These are phyloP conservation scores for Garrulus glandarius DNA, from an alignment of 2,797 vertebrate species.

Conservation along the genomic window DNA sequence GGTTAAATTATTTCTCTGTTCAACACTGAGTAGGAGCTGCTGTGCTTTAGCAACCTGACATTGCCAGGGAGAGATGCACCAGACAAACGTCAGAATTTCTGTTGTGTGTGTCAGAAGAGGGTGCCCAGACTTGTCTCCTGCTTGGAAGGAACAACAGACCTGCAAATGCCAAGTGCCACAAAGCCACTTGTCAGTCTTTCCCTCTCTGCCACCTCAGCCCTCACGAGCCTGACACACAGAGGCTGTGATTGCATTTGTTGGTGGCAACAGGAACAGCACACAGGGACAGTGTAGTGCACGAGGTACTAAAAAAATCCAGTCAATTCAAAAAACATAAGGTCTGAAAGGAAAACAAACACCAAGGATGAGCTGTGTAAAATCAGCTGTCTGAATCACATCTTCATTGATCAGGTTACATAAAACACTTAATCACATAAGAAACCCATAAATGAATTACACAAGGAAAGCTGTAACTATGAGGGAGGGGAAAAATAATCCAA, in stretches of 20 bases:
- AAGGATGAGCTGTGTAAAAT: background rate
- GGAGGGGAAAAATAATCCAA: background rate
- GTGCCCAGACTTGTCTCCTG: background rate
- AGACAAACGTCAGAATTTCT: background rate
- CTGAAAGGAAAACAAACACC: background rate
- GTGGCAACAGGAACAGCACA: background rate
- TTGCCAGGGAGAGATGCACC: background rate
- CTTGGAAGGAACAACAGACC: background rate
- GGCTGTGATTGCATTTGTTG: background rate
- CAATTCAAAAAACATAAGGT: background rate
- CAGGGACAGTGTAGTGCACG: rapidly evolving
- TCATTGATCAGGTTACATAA: background rate
- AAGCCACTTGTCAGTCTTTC: background rate
- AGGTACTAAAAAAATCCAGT: background rate
- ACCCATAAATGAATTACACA: background rate
- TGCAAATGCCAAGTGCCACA: background rate
- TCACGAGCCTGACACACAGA: rapidly evolving
- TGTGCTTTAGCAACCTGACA: background rate
- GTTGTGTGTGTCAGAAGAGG: background rate
- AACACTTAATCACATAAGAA: background rate
- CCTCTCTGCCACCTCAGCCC: background rate
- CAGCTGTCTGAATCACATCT: background rate
- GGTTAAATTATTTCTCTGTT: conserved; percentile 4
- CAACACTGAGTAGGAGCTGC: background rate
- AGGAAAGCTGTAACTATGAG: background rate